phyloP scores from a whole-genome alignment of 2,113 vertebrate genomes.

The Catharus bicknelli region DNA sequence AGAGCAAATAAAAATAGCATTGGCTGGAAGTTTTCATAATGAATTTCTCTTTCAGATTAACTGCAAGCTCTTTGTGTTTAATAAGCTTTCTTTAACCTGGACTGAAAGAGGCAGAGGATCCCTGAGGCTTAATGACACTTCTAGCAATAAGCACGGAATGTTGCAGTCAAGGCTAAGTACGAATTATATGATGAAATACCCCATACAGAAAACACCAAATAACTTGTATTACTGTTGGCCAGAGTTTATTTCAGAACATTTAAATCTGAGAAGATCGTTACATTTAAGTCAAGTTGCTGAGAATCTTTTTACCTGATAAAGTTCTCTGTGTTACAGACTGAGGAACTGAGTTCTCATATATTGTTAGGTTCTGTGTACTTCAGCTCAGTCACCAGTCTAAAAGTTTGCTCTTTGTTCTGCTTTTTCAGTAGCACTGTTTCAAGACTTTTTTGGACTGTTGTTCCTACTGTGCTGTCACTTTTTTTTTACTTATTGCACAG shows the following conservation, averaged over 20 bases:
- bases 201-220: neutral
- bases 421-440: neutral
- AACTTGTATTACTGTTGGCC: neutral
- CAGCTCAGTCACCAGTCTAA: neutral
- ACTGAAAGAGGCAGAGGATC: conserved; percentile 81
- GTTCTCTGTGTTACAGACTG: neutral
- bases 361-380: neutral
- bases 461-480: neutral
- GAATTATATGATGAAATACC: neutral
- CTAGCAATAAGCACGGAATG: conserved; percentile 62
- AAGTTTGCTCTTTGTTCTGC: neutral
- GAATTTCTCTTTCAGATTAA: conserved; percentile 75
- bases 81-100: conserved; percentile 78
- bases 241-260: neutral
- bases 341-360: neutral
- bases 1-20: neutral
- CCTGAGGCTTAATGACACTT: conserved; percentile 81
- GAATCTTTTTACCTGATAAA: neutral
- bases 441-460: neutral
- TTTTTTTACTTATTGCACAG: neutral
- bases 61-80: conserved; percentile 83
- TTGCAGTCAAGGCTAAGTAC: conserved; percentile 82
- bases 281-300: neutral
- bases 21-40: neutral
- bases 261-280: neutral